These are phyloP conservation scores for Parnassius smintheus DNA, from an alignment of 2,888 invertebrate species.

Conservation along the genomic window DNA sequence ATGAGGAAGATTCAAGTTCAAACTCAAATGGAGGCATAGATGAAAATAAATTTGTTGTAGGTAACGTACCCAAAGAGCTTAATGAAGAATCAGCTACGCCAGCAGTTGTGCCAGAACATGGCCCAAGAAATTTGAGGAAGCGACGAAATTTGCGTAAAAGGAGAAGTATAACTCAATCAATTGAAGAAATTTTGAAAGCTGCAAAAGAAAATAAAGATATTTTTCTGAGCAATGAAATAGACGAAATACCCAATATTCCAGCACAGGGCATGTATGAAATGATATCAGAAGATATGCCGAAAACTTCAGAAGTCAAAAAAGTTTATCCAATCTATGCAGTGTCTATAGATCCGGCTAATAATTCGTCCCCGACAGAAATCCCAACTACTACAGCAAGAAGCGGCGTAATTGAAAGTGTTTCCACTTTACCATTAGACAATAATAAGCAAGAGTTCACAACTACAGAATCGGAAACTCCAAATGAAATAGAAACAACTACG, in stretches of 20 bases:
- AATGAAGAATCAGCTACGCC: slow-evolving; percentile 74
- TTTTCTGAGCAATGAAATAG: slow-evolving; percentile 74
- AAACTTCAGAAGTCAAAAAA: slow-evolving; percentile 44
- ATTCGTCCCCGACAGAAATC: slow-evolving; percentile 36
- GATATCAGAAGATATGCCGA: slow-evolving; percentile 34
- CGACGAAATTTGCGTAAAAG: slow-evolving; percentile 43
- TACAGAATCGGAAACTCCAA: slow-evolving; percentile 44
- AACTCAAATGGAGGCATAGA: slow-evolving; percentile 44
- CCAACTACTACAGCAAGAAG: slow-evolving; percentile 41
- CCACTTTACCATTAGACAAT: slow-evolving; percentile 59
- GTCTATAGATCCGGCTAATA: slow-evolving; percentile 44
- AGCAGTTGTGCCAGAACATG: slow-evolving; percentile 84
- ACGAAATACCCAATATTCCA: slow-evolving; percentile 54
- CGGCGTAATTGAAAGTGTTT: slow-evolving; percentile 64
- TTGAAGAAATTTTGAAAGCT: slow-evolving; percentile 66
- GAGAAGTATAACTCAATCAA: slow-evolving; percentile 59
- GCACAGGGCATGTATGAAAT: slow-evolving; percentile 33
- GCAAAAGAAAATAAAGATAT: slow-evolving; percentile 64
- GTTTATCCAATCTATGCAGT: slow-evolving; percentile 53
- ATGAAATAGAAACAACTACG: slow-evolving; percentile 58
- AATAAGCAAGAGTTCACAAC: slow-evolving; percentile 45
- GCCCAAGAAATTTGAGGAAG: slow-evolving; percentile 70
- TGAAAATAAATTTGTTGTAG: slow-evolving; percentile 84
- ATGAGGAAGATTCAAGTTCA: slow-evolving; percentile 48
- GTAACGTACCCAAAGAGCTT: slow-evolving; percentile 83